Evolutionary conservation across 64 coral and sea anemone species (phyloP).

Genomic region (Stichodactyla mertensii): DNA sequence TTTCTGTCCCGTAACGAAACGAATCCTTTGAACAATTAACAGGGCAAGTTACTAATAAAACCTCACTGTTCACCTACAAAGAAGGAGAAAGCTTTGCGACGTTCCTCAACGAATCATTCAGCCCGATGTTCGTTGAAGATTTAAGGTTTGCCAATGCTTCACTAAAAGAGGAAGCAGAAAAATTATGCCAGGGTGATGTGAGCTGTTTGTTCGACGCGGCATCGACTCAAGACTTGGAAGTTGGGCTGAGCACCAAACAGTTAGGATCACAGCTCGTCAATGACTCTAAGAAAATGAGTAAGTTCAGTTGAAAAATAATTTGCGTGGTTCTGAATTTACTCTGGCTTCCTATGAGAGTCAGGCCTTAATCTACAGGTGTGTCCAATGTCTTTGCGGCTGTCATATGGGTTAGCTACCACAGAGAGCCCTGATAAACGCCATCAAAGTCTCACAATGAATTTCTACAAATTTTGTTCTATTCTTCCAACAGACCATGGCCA

Average conservation of each 20-base stretch:
- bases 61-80: conserved; percentile 2
- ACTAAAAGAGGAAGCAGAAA: not conserved
- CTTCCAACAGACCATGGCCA: too few species aligned
- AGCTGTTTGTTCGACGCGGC: conserved; percentile 32
- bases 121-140: conserved; percentile 25
- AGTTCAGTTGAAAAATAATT: not conserved
- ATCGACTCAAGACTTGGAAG: conserved; percentile 6
- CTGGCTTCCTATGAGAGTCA: too few species aligned
- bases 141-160: not conserved
- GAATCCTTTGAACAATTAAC: not conserved
- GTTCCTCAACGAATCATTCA: not conserved
- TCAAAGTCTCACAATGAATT: too few species aligned
- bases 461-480: too few species aligned
- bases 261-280: conserved; percentile 26
- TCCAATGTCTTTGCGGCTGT: too few species aligned
- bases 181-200: not conserved
- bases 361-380: too few species aligned
- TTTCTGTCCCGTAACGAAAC: not conserved
- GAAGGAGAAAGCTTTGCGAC: not conserved
- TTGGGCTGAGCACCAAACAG: conserved; percentile 12
- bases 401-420: too few species aligned
- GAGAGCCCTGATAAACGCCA: too few species aligned
- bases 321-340: not conserved
- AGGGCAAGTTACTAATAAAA: conserved; percentile 26
- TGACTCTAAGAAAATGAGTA: conserved; percentile 18